Evolutionary conservation across 2,888 invertebrate genomes (phyloP), one percentile per base, ranked within the genome.

Genomic region (Eubasilissa splendida): DNA sequence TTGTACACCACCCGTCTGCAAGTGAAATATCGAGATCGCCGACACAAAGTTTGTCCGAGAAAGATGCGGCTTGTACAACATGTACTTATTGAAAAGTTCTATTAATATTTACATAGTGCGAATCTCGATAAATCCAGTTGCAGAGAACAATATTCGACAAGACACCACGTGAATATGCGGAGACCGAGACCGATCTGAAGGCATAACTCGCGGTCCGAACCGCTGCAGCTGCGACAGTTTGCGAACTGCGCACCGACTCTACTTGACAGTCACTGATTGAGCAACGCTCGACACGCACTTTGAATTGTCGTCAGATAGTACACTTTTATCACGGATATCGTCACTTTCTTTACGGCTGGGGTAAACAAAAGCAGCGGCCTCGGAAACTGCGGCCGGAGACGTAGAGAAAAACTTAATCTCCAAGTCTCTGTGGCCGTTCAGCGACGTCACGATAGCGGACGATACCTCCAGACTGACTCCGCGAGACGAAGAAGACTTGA

Each of bases 331-430:
- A 68, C 71, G 50, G 70, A 75, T 75, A 12, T 80, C 70, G 31
- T 56, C 79, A 76, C 76, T 63, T n/a, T 73, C 66, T 10, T 89
- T 90, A 89, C 89, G 89, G 85, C 89, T 89, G 85, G 87, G 89
- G 42, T 79, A 82, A 86, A 90, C 89, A 87, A 90, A 90, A 86
- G 90, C 89, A 86, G 88, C 88, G 85, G 88, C 88, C 84, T 89
- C 89, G 86, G 87, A 86, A 56, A 85, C 84, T 84, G 89, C 89
- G 86, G 90, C 88, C 84, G 91, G 91, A 86, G 92, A 91, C 85
- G 93, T 91, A 84, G 94, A 93, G 88, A 94, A 95, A 88, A 95
- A 93, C 87, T 94, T 94, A 85, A 95, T 95, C 89, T 95, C 95
- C 70, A 95, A 89, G 88, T 95, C 95, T 82, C 95, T 91, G 86